A percentile compares a stretch with the other conserved stretches of the same genome.
Evolutionary conservation across 2,113 vertebrate genomes (phyloP).

Genomic region (Syngnathus typhle): DNA sequence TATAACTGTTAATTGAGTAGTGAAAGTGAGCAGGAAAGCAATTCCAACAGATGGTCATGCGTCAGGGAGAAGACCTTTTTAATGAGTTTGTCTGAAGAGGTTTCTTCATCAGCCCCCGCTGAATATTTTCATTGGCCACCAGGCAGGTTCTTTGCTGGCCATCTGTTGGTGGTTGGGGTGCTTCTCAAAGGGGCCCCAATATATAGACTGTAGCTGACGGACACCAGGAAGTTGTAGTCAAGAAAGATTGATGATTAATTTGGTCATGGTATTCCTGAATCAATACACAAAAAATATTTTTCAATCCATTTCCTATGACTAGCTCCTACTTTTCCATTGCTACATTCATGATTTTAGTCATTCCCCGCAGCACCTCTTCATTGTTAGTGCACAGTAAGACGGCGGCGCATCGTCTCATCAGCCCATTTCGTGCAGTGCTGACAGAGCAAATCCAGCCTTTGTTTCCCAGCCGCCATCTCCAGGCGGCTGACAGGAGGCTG

Average conservation of each 20-base stretch:
- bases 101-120: constrained; percentile 72
- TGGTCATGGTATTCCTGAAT: background rate
- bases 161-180: constrained; percentile 74
- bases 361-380: constrained; percentile 31
- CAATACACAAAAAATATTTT: background rate
- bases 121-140: constrained; percentile 70
- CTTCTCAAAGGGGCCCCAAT: constrained; percentile 73
- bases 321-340: constrained; percentile 31
- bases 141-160: constrained; percentile 70
- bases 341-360: constrained; percentile 34
- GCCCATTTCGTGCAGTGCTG: constrained; percentile 42
- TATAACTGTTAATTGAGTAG: constrained; percentile 51
- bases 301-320: background rate
- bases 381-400: constrained; percentile 35
- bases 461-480: constrained; percentile 19
- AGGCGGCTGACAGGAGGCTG: constrained; percentile 53
- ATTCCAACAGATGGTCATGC: constrained; percentile 79
- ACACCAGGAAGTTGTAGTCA: constrained; percentile 40
- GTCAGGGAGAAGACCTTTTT: constrained; percentile 81
- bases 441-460: constrained; percentile 54
- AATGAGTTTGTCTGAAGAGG: constrained; percentile 82
- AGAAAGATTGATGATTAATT: no score
- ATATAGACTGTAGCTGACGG: constrained; percentile 45
- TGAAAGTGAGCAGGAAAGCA: constrained; percentile 58
- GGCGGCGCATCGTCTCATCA: constrained; percentile 38